Evolutionary conservation across 2,888 invertebrate species (phyloP), one percentile per base, ranked within the genome.

Genomic region (Sturmia bella): DNA sequence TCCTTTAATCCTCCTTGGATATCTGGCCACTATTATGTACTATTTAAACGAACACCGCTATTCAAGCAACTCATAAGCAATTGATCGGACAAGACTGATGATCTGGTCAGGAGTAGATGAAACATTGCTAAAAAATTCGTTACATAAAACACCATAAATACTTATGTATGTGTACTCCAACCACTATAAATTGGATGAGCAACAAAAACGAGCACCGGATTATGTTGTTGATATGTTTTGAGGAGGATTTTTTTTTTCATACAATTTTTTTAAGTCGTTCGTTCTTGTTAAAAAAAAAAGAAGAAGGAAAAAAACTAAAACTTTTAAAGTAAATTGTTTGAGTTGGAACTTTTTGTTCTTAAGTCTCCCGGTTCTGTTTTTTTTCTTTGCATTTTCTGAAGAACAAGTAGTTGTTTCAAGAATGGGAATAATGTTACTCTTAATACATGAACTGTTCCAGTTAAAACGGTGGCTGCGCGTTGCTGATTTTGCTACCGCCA

Each of bases 51-150:
- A 32, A 32, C 32, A 32, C 32, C 6, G 48, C 32, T 63, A 32
- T 27, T 57, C 59, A n/a, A n/a, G n/a, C n/a, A 66, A 56, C 87
- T 86, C 87, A 86, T 88, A 86, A 87, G 87, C 89, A 88, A 88
- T 88, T 89, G 89, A 89, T 89, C 89, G 89, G 88, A 88, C 89
- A 87, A 88, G 89, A 88, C 86, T 86, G 87, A 88, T 88, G 89
- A 84, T 66, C 75, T 50, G 86, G 45, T 50, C 54, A 68, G 54
- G 43, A 48, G 70, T 56, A 57, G 39, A 57, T 61, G 43, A 68
- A 68, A 68, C 57, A 50, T 24, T 24, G 59, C 13, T 48, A 61
- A 70, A 41, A 52, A 70, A 48, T 41, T 32, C 50, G 41, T 32
- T 24, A 37, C 15, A 52, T 43, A 68, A 52, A 39, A 66, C 80